Conservation (phyloP, 1,140 invertebrate species). For the Chrysoperla carnea region DNA sequence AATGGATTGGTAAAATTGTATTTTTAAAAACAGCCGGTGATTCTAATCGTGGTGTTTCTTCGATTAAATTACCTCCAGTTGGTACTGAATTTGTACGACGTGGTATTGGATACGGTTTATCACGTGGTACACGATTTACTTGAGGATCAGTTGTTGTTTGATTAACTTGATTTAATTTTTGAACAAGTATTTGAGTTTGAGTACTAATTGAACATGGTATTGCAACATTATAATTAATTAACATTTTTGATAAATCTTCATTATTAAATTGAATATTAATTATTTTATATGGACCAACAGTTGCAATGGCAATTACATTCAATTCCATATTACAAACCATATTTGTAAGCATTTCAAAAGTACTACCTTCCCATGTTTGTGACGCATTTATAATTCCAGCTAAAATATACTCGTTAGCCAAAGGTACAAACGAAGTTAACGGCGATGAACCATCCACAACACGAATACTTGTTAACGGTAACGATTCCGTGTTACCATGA, state of each 20-base stretch:
- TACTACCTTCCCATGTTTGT: slow-evolving; percentile 26
- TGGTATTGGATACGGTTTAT: neutral
- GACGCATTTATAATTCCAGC: slow-evolving; percentile 24
- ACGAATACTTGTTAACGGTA: slow-evolving; percentile 31
- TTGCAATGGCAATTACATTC: slow-evolving; percentile 20
- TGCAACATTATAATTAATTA: slow-evolving; percentile 9
- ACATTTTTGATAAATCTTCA: slow-evolving; percentile 23
- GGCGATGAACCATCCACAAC: slow-evolving; percentile 30
- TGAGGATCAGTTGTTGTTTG: neutral
- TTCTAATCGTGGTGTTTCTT: neutral
- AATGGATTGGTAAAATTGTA: slow-evolving; percentile 14
- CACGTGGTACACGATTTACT: neutral
- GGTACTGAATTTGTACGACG: neutral
- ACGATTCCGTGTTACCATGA: slow-evolving; percentile 44
- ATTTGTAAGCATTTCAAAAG: slow-evolving; percentile 27
- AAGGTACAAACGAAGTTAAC: slow-evolving; percentile 24
- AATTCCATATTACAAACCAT: slow-evolving; percentile 30
- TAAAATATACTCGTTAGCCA: slow-evolving; percentile 36
- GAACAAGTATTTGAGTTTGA: slow-evolving; percentile 7
- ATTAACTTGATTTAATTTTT: slow-evolving; percentile 1
- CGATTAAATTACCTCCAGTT: neutral
- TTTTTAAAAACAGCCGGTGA: slow-evolving; percentile 8
- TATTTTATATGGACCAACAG: slow-evolving; percentile 19
- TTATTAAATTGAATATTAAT: slow-evolving; percentile 25
- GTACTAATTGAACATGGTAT: slow-evolving; percentile 4